These are phyloP conservation scores for Hycleus cichorii DNA, from an alignment of 1,140 invertebrate species.

Conservation along the genomic window DNA sequence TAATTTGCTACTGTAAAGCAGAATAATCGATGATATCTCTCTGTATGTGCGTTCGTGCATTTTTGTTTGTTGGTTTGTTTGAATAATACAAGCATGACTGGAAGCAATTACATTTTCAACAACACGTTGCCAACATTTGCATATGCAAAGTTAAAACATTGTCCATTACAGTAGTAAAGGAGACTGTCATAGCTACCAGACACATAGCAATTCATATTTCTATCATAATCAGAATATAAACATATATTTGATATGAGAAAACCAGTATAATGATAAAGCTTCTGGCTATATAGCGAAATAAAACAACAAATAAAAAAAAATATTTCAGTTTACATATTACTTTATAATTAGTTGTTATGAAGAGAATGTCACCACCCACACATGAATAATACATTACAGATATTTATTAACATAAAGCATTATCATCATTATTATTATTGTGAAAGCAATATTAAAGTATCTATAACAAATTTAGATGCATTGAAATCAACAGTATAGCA, in stretches of 20 bases:
- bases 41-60: too few relatives aligned
- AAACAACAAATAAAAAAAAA: too few relatives aligned
- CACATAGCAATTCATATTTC: slow-evolving; percentile 8
- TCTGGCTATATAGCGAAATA: too few relatives aligned
- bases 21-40: slow-evolving; percentile 11
- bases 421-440: too few relatives aligned
- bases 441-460: too few relatives aligned
- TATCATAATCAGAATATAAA: not conserved
- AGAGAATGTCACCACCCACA: too few relatives aligned
- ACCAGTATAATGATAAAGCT: not conserved
- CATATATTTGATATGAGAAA: not conserved
- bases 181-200: slow-evolving; percentile 1
- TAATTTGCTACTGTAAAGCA: slow-evolving; percentile 13
- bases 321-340: too few relatives aligned
- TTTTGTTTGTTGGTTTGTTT: not conserved
- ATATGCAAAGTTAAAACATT: slow-evolving; percentile 12
- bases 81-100: slow-evolving; percentile 13
- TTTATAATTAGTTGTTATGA: too few relatives aligned
- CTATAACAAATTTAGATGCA: too few relatives aligned
- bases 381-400: too few relatives aligned
- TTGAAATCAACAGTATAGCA: too few relatives aligned
- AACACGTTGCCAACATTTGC: slow-evolving; percentile 14
- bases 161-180: slow-evolving; percentile 10
- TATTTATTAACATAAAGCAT: too few relatives aligned
- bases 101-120: slow-evolving; percentile 16